Evolutionary conservation across 2,113 vertebrate genomes (phyloP).

Genomic region (Sylvia atricapilla): DNA sequence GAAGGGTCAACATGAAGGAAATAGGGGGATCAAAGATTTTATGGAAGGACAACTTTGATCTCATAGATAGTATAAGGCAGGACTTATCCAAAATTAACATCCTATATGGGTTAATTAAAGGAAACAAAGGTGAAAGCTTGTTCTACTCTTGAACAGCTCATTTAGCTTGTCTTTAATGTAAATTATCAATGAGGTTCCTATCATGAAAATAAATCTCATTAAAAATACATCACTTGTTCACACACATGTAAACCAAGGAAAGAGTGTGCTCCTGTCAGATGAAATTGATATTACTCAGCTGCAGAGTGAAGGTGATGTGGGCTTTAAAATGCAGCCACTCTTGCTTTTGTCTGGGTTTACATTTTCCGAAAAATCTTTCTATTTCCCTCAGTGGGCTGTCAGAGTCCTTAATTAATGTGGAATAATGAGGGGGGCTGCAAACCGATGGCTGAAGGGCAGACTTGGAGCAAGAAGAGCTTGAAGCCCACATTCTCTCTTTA

Average conservation of each 20-base stretch:
- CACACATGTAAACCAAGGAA: not conserved
- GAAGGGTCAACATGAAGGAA: not conserved
- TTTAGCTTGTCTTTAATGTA: slow-evolving; percentile 33
- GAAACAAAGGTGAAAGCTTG: slow-evolving; percentile 15
- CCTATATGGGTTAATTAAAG: not conserved
- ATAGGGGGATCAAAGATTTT: not conserved
- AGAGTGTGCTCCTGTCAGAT: not conserved
- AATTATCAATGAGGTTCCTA: not conserved
- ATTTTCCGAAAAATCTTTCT: not conserved
- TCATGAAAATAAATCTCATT: slow-evolving; percentile 38
- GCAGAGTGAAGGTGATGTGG: not conserved
- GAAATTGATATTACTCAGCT: not conserved
- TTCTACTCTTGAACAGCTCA: not conserved
- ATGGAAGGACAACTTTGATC: not conserved
- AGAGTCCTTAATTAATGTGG: not conserved
- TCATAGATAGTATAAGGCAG: not conserved
- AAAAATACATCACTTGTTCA: slow-evolving; percentile 1
- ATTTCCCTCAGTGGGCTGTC: not conserved
- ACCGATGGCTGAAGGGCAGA: not conserved
- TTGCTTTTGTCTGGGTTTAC: not conserved
- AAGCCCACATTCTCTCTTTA: not conserved
- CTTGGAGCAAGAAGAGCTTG: not conserved
- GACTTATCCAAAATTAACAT: not conserved
- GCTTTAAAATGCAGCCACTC: not conserved
- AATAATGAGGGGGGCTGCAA: not conserved